These are phyloP conservation scores for Chiridota heheva DNA, from an alignment of 35 echinoderm and acorn worm species.

Conservation along the genomic window DNA sequence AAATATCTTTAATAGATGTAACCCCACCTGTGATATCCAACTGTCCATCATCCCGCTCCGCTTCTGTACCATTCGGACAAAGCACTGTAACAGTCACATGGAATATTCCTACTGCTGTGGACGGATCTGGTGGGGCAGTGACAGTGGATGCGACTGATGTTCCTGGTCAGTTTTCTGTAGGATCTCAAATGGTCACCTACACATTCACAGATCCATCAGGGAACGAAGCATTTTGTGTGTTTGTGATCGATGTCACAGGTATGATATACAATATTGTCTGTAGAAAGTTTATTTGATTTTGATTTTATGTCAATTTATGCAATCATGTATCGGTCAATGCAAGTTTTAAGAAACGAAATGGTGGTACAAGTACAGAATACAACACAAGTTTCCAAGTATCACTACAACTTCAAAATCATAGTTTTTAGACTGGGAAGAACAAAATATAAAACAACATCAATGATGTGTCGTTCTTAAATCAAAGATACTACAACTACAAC, in stretches of 20 bases:
- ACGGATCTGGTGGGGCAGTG: constrained; percentile 51
- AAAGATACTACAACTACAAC: too few species aligned
- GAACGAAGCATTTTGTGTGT: constrained; percentile 42
- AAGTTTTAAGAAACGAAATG: too few species aligned
- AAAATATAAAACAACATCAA: too few species aligned
- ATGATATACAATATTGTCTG: too few species aligned
- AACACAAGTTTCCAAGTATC: too few species aligned
- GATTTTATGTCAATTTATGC: too few species aligned
- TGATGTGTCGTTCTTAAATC: too few species aligned
- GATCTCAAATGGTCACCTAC: constrained; percentile 47
- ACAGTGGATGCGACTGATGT: background rate
- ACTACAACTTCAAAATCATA: too few species aligned
- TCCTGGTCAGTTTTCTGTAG: constrained; percentile 34
- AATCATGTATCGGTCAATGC: too few species aligned
- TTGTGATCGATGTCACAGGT: constrained; percentile 51
- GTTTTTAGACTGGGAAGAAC: too few species aligned
- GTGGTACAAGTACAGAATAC: too few species aligned
- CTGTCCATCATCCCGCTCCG: background rate
- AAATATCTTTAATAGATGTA: background rate
- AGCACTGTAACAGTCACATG: constrained; percentile 25
- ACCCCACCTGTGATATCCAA: background rate
- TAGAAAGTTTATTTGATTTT: too few species aligned
- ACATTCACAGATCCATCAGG: constrained; percentile 24
- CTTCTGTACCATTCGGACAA: background rate
- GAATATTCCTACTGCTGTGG: constrained; percentile 42